Evolutionary conservation across 1,140 invertebrate species (phyloP), one percentile per base, ranked within the genome.

Genomic region (Nebria ingens): DNA sequence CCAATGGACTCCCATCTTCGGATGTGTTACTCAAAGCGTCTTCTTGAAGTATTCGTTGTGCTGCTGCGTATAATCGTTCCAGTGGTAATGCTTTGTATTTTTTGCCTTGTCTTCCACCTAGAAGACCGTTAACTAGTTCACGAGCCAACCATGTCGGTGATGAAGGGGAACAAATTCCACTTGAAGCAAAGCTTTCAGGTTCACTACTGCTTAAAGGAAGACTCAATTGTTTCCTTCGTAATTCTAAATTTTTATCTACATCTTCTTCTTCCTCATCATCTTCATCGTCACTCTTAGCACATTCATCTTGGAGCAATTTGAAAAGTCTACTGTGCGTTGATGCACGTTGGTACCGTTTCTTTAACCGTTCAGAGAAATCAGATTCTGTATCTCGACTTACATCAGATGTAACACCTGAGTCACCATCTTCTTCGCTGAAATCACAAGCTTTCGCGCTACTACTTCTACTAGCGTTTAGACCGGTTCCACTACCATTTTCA

Each of bases 261-360:
- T 56, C 19, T 53, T 61, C 38, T 59, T 61, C 15, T 62, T 54
- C 1, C 62, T 67, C 12, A 65, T 60, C 52, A 51, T 67, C 59
- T 19, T 61, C 59, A 2, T 72, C 67, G 15, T 71, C 61, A 38
- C 67, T 61, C n/a, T 75, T 70, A 3, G 70, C 66, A 54, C 71
- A 72, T 59, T 84, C 83, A 51, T 83, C 78, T 61, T 78, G 80
- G 19, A 87, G 63, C 1, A 87, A 64, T 63, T 80, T 80, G 57
- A 84, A 86, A 12, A 87, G 68, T 54, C 85, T 73, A 13, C 84
- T 86, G 69, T 87, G 84, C 2, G 84, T 86, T 40, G 83, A 78
- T 1, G 84, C 84, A 52, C 84, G 69, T 65, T 85, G 78, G 62
- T 83, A 87, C 53, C 74, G 73, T 2, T 72, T 76, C 54, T 78